Percentiles rank a stretch among this genome's conserved stretches.
phyloP scores from a whole-genome alignment of 2,888 invertebrate genomes.

The Microctonus aethiopoides region DNA sequence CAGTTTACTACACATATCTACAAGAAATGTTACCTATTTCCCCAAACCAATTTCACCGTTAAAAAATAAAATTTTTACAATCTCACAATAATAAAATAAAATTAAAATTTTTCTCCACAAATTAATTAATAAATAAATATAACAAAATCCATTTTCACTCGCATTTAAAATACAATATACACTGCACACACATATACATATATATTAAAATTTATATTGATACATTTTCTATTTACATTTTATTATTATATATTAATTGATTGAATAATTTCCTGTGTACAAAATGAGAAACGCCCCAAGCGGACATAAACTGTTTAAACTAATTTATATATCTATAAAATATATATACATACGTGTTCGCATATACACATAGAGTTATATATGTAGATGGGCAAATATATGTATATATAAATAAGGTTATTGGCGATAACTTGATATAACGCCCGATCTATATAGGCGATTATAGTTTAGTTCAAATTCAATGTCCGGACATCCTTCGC shows the following conservation, averaged over 20 bases:
- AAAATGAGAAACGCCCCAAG: slow-evolving; percentile 48
- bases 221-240: neutral
- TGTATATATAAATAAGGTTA: neutral
- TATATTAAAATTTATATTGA: neutral
- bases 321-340: slow-evolving; percentile 11
- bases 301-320: slow-evolving; percentile 40
- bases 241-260: slow-evolving; percentile 7
- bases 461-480: slow-evolving; percentile 66
- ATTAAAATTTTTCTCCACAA: too few relatives aligned
- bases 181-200: neutral
- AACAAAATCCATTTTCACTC: too few relatives aligned
- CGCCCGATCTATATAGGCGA: slow-evolving; percentile 45
- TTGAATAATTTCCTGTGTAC: slow-evolving; percentile 24
- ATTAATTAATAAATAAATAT: too few relatives aligned
- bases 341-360: neutral
- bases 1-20: too few relatives aligned
- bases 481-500: slow-evolving; percentile 59
- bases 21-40: too few relatives aligned
- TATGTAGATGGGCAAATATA: slow-evolving; percentile 1
- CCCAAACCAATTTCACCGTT: too few relatives aligned
- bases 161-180: too few relatives aligned
- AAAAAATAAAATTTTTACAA: too few relatives aligned
- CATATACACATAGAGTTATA: slow-evolving; percentile 2
- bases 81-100: too few relatives aligned
- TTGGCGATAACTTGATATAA: slow-evolving; percentile 58